These are phyloP conservation scores for Gasterosteus aculeatus DNA, from an alignment of 2,113 vertebrate species.

Conservation along the genomic window DNA sequence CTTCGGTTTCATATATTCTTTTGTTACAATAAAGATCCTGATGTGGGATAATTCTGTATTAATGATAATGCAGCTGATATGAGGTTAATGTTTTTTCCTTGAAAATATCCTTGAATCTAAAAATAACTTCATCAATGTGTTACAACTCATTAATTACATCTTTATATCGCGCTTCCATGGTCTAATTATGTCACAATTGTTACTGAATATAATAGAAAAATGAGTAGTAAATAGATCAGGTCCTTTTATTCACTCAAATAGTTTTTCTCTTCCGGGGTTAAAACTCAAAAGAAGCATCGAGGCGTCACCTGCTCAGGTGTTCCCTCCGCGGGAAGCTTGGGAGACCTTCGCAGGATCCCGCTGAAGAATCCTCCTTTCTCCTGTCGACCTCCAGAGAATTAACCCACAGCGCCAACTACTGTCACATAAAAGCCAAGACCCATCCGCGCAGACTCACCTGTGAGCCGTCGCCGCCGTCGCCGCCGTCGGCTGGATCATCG, in stretches of 20 bases:
- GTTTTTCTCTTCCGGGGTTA: background rate
- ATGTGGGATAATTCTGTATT: too few relatives aligned
- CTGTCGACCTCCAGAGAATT: slow-evolving; percentile 12
- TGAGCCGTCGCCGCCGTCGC: too few relatives aligned
- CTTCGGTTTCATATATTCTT: background rate
- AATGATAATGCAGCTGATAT: too few relatives aligned
- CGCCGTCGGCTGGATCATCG: slow-evolving; percentile 27
- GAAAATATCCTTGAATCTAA: too few relatives aligned
- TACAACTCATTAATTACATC: background rate
- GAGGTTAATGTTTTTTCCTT: too few relatives aligned
- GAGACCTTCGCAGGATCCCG: slow-evolving; percentile 50
- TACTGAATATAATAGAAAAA: too few relatives aligned
- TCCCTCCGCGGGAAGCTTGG: slow-evolving; percentile 41
- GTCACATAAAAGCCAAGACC: background rate
- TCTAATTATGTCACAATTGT: background rate
- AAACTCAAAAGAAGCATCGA: too few relatives aligned
- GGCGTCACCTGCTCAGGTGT: slow-evolving; percentile 35
- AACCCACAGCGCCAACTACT: background rate
- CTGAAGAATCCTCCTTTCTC: slow-evolving; percentile 63
- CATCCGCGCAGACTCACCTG: too few relatives aligned
- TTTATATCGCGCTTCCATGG: background rate
- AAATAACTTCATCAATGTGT: background rate
- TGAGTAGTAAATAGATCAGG: background rate
- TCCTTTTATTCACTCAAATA: too few relatives aligned
- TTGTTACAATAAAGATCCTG: too few relatives aligned